A percentile compares a stretch with the other conserved stretches of the same genome.
phyloP scores from a whole-genome alignment of 2,888 invertebrate genomes.

The Machimus atricapillus region DNA sequence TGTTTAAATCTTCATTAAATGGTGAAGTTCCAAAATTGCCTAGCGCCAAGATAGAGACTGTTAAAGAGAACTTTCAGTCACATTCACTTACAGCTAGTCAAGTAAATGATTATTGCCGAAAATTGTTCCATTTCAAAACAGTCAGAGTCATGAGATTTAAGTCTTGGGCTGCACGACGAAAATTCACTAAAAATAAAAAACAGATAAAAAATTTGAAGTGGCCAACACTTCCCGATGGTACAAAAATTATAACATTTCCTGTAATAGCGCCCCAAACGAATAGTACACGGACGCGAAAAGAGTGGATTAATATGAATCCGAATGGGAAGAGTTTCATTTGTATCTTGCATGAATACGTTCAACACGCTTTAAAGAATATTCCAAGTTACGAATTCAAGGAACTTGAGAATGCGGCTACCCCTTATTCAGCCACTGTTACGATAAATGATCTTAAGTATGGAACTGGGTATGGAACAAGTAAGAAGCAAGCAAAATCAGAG shows the following conservation, averaged over 20 bases:
- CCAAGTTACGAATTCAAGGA: conserved; percentile 93
- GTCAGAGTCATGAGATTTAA: conserved; percentile 87
- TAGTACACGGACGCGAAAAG: conserved; percentile 66
- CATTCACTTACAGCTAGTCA: conserved; percentile 80
- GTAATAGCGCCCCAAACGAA: conserved; percentile 64
- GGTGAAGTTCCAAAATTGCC: conserved; percentile 63
- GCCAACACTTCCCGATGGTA: conserved; percentile 87
- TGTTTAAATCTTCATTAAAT: conserved; percentile 34
- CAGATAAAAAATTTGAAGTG: conserved; percentile 79
- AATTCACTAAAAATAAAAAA: conserved; percentile 82
- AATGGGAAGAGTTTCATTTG: conserved; percentile 95
- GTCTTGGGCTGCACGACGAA: conserved; percentile 92
- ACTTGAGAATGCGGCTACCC: conserved; percentile 90
- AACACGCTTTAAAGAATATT: conserved; percentile 91
- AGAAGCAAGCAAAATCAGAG: conserved; percentile 94
- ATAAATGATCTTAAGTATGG: conserved; percentile 95
- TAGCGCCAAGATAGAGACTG: conserved; percentile 86
- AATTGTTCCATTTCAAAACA: conserved; percentile 85
- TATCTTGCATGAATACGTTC: conserved; percentile 96
- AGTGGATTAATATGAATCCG: conserved; percentile 98
- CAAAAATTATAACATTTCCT: conserved; percentile 91
- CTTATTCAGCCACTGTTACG: conserved; percentile 91
- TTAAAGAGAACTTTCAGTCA: conserved; percentile 82
- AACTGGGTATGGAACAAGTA: conserved; percentile 91
- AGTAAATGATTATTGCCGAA: conserved; percentile 83